These are phyloP conservation scores for Fukomys damarensis DNA, from an alignment of 2,113 vertebrate genomes.

Conservation along the genomic window DNA sequence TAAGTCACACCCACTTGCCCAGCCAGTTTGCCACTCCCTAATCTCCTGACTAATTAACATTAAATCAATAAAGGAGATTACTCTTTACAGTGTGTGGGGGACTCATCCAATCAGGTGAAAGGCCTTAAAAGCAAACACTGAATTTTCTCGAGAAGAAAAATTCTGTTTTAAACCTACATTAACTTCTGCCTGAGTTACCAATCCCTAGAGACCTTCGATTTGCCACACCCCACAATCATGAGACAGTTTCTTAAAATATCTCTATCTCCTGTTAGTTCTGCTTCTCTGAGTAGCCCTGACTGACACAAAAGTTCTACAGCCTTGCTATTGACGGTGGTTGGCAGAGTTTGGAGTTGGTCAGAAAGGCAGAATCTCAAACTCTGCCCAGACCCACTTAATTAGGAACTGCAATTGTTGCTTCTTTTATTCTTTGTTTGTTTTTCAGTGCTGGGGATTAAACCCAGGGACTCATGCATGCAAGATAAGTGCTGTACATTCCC, in stretches of 20 bases:
- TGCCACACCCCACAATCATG: not conserved
- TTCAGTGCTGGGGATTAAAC: not conserved
- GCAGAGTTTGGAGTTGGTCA: not conserved
- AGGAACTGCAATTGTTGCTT: not conserved
- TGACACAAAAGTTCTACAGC: not conserved
- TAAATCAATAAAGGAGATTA: not conserved
- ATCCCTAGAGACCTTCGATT: not conserved
- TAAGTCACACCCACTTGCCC: not conserved
- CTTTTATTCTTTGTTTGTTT: not conserved
- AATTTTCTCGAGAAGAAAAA: not conserved
- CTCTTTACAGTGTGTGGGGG: not conserved
- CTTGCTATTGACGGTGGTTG: not conserved
- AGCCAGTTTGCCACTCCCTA: not conserved
- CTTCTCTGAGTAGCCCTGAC: not conserved
- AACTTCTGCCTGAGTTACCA: not conserved
- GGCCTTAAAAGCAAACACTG: not conserved
- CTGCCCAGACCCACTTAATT: not conserved
- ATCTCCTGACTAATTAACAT: not conserved
- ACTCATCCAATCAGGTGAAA: not conserved
- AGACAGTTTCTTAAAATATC: slow-evolving; percentile 8
- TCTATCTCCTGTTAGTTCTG: not conserved
- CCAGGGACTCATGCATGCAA: not conserved
- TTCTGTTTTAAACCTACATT: not conserved
- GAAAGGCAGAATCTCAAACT: not conserved
- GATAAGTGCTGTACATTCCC: not conserved